These are phyloP conservation scores for Tipula helvola DNA, from an alignment of 2,888 invertebrate genomes.

Conservation along the genomic window DNA sequence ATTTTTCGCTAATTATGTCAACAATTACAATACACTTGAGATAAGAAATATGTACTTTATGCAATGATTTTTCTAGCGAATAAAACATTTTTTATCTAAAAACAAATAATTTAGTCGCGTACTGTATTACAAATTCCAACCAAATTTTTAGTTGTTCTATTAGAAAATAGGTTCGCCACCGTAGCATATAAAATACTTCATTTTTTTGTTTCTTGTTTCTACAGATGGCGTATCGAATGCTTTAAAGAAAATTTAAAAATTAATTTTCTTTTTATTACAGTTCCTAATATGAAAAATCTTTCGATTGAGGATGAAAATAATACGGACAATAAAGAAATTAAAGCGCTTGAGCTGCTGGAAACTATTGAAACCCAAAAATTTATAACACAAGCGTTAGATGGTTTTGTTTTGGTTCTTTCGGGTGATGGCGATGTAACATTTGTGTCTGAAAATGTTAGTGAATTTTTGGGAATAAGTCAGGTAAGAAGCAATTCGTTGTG, in stretches of 20 bases:
- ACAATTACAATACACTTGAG: not conserved
- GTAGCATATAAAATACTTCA: not conserved
- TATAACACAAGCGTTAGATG: constrained; percentile 62
- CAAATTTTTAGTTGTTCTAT: not conserved
- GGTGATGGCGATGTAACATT: constrained; percentile 86
- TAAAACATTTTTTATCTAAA: too few relatives aligned
- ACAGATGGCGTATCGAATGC: not conserved
- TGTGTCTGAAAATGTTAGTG: constrained; percentile 80
- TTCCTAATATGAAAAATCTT: constrained; percentile 13
- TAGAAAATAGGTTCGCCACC: not conserved
- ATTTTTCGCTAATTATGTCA: not conserved
- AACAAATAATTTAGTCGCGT: too few relatives aligned
- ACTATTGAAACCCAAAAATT: constrained; percentile 27
- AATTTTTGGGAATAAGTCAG: constrained; percentile 86
- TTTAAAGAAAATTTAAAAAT: not conserved
- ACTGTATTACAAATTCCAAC: too few relatives aligned
- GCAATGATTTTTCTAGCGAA: too few relatives aligned
- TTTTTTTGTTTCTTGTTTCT: not conserved
- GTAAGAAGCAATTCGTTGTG: constrained; percentile 37
- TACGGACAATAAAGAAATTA: constrained; percentile 18
- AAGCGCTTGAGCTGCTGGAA: constrained; percentile 29
- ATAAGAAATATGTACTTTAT: not conserved
- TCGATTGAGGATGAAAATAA: constrained; percentile 10
- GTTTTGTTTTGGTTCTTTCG: constrained; percentile 78
- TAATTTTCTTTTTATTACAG: constrained; percentile 10